Evolutionary conservation across 1,140 invertebrate species (phyloP).

Genomic region (Pseudoatta argentina): DNA sequence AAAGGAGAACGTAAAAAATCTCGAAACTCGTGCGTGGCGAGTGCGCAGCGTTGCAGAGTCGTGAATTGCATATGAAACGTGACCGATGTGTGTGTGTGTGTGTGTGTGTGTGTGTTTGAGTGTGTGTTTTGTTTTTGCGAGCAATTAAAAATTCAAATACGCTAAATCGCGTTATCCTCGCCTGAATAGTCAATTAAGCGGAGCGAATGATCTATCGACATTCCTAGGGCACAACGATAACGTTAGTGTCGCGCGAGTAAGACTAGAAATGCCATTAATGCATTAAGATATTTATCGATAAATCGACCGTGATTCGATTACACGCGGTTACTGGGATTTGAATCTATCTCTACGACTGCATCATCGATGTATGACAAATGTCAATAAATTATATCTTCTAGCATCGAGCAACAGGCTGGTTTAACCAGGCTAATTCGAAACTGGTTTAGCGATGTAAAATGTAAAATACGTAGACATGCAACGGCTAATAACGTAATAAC

Average conservation of each 20-base stretch:
- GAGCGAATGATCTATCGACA: conserved; percentile 23
- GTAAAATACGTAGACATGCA: conserved; percentile 13
- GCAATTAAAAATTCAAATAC: conserved; percentile 42
- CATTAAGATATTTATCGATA: conserved; percentile 38
- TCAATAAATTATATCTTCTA: conserved; percentile 56
- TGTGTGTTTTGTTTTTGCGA: too few species aligned
- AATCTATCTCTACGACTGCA: background rate
- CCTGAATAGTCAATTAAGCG: conserved; percentile 39
- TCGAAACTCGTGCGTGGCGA: background rate
- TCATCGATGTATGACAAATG: conserved; percentile 42
- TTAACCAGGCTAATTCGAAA: conserved; percentile 46
- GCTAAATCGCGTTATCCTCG: conserved; percentile 26
- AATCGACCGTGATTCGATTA: conserved; percentile 55
- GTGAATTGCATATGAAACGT: background rate
- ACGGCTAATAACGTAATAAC: conserved; percentile 49
- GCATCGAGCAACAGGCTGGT: background rate
- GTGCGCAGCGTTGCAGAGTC: background rate
- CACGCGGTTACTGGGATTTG: conserved; percentile 6
- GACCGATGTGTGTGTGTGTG: background rate
- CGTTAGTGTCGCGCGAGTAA: conserved; percentile 25
- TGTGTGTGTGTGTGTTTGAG: too few species aligned
- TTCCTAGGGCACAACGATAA: conserved; percentile 36
- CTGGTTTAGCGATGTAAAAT: conserved; percentile 59
- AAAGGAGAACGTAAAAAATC: conserved; percentile 10
- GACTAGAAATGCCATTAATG: conserved; percentile 32